Percentiles rank a stretch among this genome's conserved stretches.
These are phyloP conservation scores for Ciconia maguari DNA, from an alignment of 2,113 vertebrate species.

Conservation along the genomic window DNA sequence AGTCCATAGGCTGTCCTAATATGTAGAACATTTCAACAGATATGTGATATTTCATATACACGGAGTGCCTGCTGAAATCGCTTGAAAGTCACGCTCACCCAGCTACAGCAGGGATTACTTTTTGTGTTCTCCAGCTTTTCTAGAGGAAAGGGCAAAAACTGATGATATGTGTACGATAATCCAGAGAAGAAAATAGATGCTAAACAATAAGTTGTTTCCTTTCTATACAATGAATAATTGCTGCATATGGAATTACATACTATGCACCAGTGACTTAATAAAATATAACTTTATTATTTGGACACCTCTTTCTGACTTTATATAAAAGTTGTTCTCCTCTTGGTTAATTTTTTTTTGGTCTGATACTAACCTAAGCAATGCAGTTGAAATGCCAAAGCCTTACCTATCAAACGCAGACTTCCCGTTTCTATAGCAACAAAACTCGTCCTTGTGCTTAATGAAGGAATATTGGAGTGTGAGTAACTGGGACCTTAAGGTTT, in stretches of 20 bases:
- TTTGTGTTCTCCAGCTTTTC: neutral
- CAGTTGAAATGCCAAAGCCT: neutral
- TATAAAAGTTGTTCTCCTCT: neutral
- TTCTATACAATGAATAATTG: neutral
- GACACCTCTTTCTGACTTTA: neutral
- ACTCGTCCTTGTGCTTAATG: neutral
- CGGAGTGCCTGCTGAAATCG: neutral
- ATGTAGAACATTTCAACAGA: neutral
- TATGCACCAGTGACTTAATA: neutral
- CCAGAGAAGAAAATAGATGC: neutral
- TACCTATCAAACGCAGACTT: neutral
- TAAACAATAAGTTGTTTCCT: neutral
- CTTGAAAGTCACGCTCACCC: neutral
- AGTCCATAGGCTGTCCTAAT: neutral
- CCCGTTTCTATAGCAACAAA: constrained; percentile 37
- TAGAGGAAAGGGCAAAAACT: neutral
- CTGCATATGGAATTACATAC: neutral
- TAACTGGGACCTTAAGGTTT: neutral
- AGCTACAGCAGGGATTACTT: neutral
- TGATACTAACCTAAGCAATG: neutral
- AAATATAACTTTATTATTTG: neutral
- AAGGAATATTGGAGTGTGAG: neutral
- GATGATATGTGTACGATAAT: neutral
- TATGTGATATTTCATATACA: neutral
- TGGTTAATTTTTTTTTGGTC: neutral